Conservation (phyloP, 2,113 vertebrate species). For the Synodontis membranacea region DNA sequence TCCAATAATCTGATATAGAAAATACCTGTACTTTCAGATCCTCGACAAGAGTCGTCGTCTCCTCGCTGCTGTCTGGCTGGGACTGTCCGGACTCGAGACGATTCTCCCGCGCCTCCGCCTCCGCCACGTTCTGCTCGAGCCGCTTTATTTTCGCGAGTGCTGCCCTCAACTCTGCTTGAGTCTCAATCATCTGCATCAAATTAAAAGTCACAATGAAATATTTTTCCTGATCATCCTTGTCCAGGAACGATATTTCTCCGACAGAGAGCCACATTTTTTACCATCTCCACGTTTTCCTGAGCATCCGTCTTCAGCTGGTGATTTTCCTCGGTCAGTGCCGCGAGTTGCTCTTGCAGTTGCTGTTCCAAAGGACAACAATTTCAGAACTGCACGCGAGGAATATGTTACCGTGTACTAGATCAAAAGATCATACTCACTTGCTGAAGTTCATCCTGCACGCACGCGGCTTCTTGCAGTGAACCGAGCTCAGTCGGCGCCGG, state of each 20-base stretch:
- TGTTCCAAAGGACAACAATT: neutral
- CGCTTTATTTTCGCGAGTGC: constrained; percentile 41
- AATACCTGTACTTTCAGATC: constrained; percentile 40
- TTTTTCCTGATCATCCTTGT: neutral
- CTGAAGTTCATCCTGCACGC: constrained; percentile 26
- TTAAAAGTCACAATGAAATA: neutral
- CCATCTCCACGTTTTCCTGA: constrained; percentile 60
- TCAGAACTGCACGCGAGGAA: too few relatives aligned
- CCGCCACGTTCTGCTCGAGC: constrained; percentile 31
- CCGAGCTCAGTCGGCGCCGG: neutral
- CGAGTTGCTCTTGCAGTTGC: constrained; percentile 59
- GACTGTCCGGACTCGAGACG: constrained; percentile 9
- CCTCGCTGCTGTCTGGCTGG: neutral
- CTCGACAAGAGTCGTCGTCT: neutral
- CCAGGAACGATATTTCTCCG: neutral
- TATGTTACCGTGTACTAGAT: neutral
- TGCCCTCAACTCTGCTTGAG: constrained; percentile 56
- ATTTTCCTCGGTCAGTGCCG: constrained; percentile 52
- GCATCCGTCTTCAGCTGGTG: constrained; percentile 63
- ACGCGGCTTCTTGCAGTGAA: neutral
- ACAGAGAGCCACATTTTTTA: constrained; percentile 21
- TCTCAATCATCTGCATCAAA: constrained; percentile 55
- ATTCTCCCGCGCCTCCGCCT: constrained; percentile 23
- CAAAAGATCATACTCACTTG: constrained; percentile 11
- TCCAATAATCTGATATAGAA: neutral